Percentiles rank a stretch among this genome's conserved stretches.
Evolutionary conservation across 2,113 vertebrate species (phyloP).

Genomic region (Pangasianodon gigas): DNA sequence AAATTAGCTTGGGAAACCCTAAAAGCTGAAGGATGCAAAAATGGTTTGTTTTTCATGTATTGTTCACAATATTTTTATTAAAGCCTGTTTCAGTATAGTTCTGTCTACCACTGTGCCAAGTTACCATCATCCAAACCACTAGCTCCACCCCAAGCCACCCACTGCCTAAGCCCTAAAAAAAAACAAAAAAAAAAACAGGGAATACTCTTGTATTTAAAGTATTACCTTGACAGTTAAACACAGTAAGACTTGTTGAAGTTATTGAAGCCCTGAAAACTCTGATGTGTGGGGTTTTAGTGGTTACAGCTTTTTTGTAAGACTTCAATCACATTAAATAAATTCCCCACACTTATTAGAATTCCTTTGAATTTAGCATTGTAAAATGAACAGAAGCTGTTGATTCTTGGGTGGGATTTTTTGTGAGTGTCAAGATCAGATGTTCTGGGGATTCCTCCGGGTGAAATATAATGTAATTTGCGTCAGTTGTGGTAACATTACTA

Average conservation of each 20-base stretch:
- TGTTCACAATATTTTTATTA: not conserved
- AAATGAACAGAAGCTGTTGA: not conserved
- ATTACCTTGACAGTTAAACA: not conserved
- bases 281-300: not conserved
- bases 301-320: not conserved
- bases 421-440: constrained; percentile 11
- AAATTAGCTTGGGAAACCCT: not conserved
- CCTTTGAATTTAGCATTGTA: not conserved
- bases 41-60: not conserved
- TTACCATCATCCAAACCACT: not conserved
- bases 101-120: not conserved
- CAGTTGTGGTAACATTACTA: constrained; percentile 4
- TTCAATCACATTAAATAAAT: not conserved
- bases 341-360: not conserved
- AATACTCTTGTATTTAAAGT: not conserved
- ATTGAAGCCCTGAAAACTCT: not conserved
- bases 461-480: constrained; percentile 1
- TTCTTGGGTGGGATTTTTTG: constrained; percentile 8
- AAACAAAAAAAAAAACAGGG: not conserved
- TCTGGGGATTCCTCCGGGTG: not conserved
- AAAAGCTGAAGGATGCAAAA: not conserved
- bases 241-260: not conserved
- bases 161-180: not conserved
- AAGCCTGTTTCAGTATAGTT: not conserved
- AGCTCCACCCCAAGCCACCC: not conserved